Percentiles rank a stretch among this genome's conserved stretches.
Evolutionary conservation across 2,888 invertebrate genomes (phyloP).

Genomic region (Hesperia comma): DNA sequence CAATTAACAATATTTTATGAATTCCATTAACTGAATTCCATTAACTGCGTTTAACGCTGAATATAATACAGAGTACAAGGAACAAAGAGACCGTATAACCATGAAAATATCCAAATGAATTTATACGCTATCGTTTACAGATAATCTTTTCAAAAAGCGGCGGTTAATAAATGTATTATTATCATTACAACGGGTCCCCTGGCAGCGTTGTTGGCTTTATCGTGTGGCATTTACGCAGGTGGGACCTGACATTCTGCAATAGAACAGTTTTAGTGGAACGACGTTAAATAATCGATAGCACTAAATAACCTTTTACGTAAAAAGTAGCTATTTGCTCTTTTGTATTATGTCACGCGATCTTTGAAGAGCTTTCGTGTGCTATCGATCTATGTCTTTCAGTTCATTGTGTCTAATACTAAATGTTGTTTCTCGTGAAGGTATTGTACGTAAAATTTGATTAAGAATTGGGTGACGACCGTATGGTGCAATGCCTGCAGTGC

Average conservation of each 20-base stretch:
- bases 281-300: conserved; percentile 60
- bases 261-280: conserved; percentile 50
- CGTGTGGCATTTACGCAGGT: conserved; percentile 68
- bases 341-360: conserved; percentile 55
- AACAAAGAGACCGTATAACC: not conserved
- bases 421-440: conserved; percentile 16
- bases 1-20: not conserved
- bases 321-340: conserved; percentile 51
- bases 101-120: conserved; percentile 15
- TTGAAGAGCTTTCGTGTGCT: conserved; percentile 50
- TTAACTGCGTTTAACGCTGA: not conserved
- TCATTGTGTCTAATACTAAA: conserved; percentile 28
- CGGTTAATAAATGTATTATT: conserved; percentile 33
- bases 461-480: too few species aligned
- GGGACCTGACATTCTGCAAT: conserved; percentile 66
- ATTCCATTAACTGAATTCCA: not conserved
- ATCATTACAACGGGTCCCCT: conserved; percentile 28
- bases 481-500: too few species aligned
- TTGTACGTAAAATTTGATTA: not conserved
- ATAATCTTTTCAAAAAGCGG: conserved; percentile 22
- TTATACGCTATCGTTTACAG: conserved; percentile 23
- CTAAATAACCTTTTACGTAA: conserved; percentile 71
- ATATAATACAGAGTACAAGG: not conserved
- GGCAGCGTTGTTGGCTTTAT: conserved; percentile 43
- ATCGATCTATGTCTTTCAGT: conserved; percentile 38